Evolutionary conservation across 2,797 vertebrate genomes (phyloP).

Genomic region (Chromis chromis): DNA sequence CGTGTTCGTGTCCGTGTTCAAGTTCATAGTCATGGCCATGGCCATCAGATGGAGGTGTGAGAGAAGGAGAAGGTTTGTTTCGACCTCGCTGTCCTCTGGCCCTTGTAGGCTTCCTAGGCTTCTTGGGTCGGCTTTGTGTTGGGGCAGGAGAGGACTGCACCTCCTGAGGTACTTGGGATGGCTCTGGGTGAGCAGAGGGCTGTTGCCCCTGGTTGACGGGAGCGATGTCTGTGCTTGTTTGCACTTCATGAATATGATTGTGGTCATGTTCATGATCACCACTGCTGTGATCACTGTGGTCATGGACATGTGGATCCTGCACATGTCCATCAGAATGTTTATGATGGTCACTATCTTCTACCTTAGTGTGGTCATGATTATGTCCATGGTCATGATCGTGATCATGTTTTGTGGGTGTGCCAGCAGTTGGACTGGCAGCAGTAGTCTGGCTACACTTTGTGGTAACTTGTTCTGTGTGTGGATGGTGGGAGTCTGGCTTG

Average conservation of each 20-base stretch:
- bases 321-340: conserved; percentile 34
- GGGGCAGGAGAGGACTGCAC: conserved; percentile 37
- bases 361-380: background rate
- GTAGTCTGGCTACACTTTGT: conserved; percentile 58
- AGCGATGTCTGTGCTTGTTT: conserved; percentile 67
- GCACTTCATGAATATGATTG: conserved; percentile 49
- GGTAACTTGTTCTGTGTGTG: conserved; percentile 55
- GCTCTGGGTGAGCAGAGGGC: conserved; percentile 3
- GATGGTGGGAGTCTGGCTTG: conserved; percentile 39
- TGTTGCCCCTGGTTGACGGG: conserved; percentile 77
- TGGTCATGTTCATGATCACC: conserved; percentile 53
- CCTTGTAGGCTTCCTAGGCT: conserved; percentile 35
- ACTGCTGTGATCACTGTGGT: conserved; percentile 46
- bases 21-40: conserved; percentile 17
- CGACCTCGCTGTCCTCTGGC: conserved; percentile 48
- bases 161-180: conserved; percentile 10
- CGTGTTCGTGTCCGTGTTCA: background rate
- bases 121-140: conserved; percentile 67
- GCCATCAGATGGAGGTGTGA: background rate
- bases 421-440: conserved; percentile 2
- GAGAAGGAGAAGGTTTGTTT: conserved; percentile 46
- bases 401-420: conserved; percentile 49
- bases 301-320: conserved; percentile 56
- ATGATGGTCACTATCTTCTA: conserved; percentile 37
- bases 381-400: conserved; percentile 63